phyloP scores from a whole-genome alignment of 2,113 vertebrate species.

The Marmota monax region DNA sequence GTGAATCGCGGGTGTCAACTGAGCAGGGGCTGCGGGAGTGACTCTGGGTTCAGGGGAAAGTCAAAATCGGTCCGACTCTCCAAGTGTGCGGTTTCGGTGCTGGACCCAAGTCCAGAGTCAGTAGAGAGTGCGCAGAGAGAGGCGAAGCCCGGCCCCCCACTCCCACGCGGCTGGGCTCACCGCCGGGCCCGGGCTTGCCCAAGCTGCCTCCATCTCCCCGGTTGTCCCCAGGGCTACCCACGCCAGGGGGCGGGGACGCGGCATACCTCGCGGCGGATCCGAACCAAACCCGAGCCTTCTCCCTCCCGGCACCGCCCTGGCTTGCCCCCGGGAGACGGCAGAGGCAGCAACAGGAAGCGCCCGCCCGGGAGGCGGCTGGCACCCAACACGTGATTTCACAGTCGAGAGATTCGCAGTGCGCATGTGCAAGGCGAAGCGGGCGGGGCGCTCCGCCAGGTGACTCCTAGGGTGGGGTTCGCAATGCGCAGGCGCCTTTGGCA shows the following conservation, averaged over 20 bases:
- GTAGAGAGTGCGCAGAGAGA: not conserved
- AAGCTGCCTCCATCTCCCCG: constrained; percentile 29
- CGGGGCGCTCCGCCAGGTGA: constrained; percentile 62
- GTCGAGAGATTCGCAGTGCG: not conserved
- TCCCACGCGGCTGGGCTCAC: not conserved
- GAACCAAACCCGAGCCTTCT: constrained; percentile 22
- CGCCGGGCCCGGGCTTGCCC: not conserved
- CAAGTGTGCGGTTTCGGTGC: not conserved
- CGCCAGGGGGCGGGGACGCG: not conserved
- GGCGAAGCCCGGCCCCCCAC: constrained; percentile 1
- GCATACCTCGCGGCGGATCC: constrained; percentile 73
- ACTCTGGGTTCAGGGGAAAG: not conserved
- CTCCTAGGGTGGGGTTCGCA: not conserved
- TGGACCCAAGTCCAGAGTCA: not conserved
- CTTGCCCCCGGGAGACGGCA: not conserved
- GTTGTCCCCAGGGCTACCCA: constrained; percentile 17
- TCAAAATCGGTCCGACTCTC: not conserved
- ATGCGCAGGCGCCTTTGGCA: constrained; percentile 53
- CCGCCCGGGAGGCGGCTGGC: not conserved
- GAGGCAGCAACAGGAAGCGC: constrained; percentile 61
- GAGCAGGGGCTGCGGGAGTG: not conserved
- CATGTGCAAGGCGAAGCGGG: constrained; percentile 45
- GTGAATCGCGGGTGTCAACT: not conserved
- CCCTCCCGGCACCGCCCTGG: not conserved
- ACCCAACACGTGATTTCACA: constrained; percentile 68